These are phyloP conservation scores for Stichodactyla mertensii DNA, from an alignment of 64 coral and sea anemone species.

Conservation along the genomic window DNA sequence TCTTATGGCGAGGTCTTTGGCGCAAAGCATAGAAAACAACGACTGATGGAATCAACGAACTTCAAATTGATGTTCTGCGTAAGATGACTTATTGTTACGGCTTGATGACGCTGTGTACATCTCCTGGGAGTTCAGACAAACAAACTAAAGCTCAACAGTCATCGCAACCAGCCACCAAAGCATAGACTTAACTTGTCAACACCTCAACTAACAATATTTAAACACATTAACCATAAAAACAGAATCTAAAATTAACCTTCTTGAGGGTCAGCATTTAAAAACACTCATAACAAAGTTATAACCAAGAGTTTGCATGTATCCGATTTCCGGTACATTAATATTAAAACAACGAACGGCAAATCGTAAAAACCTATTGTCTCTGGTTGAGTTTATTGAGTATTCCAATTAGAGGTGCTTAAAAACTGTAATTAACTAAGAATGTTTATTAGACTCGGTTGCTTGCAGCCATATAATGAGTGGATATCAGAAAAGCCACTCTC, in stretches of 20 bases:
- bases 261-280: background rate
- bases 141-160: background rate
- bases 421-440: background rate
- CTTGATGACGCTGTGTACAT: background rate
- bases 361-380: background rate
- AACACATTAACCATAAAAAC: background rate
- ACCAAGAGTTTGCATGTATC: background rate
- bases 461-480: background rate
- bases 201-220: background rate
- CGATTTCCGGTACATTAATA: background rate
- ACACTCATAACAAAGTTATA: background rate
- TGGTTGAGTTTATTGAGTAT: background rate
- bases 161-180: background rate
- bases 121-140: constrained; percentile 1
- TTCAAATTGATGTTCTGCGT: background rate
- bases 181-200: background rate
- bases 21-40: background rate
- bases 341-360: background rate
- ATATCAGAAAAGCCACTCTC: background rate
- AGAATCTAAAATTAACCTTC: background rate
- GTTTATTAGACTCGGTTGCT: background rate
- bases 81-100: background rate
- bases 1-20: background rate
- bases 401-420: constrained; percentile 2
- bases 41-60: background rate